phyloP scores from a whole-genome alignment of 2,113 vertebrate species.

The Passer montanus region DNA sequence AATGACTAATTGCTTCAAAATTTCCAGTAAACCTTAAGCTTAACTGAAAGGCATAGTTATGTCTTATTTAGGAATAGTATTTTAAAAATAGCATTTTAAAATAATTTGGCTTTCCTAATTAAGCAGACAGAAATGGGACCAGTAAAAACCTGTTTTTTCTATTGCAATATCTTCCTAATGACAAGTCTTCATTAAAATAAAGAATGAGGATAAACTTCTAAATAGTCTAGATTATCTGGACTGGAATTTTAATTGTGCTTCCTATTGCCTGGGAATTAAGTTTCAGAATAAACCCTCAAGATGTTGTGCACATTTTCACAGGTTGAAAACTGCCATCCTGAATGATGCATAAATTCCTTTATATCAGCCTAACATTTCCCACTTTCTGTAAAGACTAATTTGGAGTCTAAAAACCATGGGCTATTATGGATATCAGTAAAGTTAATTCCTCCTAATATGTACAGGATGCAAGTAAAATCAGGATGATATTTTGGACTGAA shows the following conservation, averaged over 20 bases:
- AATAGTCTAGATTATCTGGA: neutral
- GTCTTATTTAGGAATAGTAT: neutral
- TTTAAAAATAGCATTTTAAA: neutral
- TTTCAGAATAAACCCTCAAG: neutral
- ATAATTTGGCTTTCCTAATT: neutral
- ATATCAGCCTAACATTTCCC: accelerated
- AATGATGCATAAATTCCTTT: neutral
- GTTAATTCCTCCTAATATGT: neutral
- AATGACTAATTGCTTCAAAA: constrained; percentile 5
- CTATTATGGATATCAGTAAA: neutral
- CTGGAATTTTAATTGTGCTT: constrained; percentile 5
- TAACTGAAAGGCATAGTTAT: neutral
- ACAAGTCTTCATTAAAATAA: neutral
- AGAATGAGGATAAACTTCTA: neutral
- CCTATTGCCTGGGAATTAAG: neutral
- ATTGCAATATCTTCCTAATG: neutral
- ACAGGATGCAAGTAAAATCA: neutral
- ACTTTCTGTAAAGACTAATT: neutral
- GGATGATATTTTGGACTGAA: neutral
- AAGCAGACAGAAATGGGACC: neutral
- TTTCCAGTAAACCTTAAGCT: neutral
- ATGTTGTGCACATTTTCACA: neutral
- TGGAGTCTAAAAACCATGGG: neutral
- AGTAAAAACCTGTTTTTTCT: neutral
- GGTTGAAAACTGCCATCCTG: neutral